Base-by-base conservation (phyloP, 1,140 invertebrate species). In the Pogonomyrmex californicus region DNA sequence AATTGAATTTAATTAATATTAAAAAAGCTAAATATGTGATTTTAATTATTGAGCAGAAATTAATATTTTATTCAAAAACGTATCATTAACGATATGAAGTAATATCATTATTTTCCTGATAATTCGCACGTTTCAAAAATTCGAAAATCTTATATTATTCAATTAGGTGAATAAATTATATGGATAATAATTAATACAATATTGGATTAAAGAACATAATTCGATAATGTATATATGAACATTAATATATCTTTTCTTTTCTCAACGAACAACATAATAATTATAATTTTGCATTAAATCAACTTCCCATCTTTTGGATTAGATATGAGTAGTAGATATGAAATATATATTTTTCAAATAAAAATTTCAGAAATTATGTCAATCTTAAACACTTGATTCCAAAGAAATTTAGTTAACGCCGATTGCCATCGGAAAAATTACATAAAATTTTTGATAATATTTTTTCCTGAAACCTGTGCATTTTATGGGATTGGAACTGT, bases 1-100 rank as follows among this genome's bases (percentile, higher is more conserved):
- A 38, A 10, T 3, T 14, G 33, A 12, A 66, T 66, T 79, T 65
- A 62, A 41, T 68, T 54, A 51, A 78, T 38, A 38, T 30, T 4
- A 66, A 66, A 51, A 38, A 30, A 66, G 63, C 14, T 63, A 44
- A 58, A 23, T 49, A 23, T 41, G 12, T 60, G 44, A 76, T 76
- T 44, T 41, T 9, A 60, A 30, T 44, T 44, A 9, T 14, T n/a
- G n/a, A 7, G 5, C 14, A 14, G 23, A n/a, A 12, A 41, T 44
- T 56, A 36, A 4, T 14, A 73, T 58, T 60, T 60, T 33, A n/a
- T 58, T 4, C 1, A 41, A 56, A 41, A 58, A 23, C 0, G 14
- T 71, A 41, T 41, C 38, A 75, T 44, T n/a, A 51, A 1, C 12
- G 5, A 58, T 76, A 58, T 44, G 4, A 44, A 38, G 14, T 41